Percentiles rank a stretch among this genome's conserved stretches.
phyloP scores from a whole-genome alignment of 2,113 vertebrate genomes.

The Nycticorax nycticorax region DNA sequence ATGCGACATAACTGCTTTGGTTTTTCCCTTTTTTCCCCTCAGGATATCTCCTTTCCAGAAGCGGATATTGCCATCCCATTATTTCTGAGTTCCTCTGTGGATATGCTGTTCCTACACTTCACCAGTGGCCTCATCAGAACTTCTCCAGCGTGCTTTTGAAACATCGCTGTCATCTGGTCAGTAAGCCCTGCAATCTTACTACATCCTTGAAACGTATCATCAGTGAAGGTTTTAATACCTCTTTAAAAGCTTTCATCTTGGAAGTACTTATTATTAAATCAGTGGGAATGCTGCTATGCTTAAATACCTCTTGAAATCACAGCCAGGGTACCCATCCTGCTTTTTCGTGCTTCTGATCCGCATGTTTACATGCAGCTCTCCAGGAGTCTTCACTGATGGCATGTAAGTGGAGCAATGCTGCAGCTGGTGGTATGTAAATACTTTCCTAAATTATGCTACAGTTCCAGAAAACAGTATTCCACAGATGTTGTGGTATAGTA shows the following conservation, averaged over 20 bases:
- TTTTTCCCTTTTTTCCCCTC: not conserved
- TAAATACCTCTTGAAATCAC: accelerated
- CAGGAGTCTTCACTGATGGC: too few relatives aligned
- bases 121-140: too few relatives aligned
- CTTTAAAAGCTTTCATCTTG: not conserved
- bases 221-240: not conserved
- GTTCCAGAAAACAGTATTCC: not conserved
- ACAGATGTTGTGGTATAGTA: not conserved
- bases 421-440: not conserved
- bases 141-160: not conserved
- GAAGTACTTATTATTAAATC: too few relatives aligned
- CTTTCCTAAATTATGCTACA: not conserved
- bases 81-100: not conserved
- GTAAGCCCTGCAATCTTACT: not conserved
- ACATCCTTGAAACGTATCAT: not conserved
- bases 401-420: accelerated
- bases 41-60: not conserved
- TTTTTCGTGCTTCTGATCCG: not conserved
- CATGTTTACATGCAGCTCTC: accelerated
- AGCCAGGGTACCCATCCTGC: accelerated
- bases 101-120: accelerated
- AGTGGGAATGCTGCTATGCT: accelerated
- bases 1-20: not conserved
- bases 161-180: accelerated
- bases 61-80: too few relatives aligned